Evolutionary conservation across 2,888 invertebrate genomes (phyloP).

Genomic region (Resseliella maxima): DNA sequence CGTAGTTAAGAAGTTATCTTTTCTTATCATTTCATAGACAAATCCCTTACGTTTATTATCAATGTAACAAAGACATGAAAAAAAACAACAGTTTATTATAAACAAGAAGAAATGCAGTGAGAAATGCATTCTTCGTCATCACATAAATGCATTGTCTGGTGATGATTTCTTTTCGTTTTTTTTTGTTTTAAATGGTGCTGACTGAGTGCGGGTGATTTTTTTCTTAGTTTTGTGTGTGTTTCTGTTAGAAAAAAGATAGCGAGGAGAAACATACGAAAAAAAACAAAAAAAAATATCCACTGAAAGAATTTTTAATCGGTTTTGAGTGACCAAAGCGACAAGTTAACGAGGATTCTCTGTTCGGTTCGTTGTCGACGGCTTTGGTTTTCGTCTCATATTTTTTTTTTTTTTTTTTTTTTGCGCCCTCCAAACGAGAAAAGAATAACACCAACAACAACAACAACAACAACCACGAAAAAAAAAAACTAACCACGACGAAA

Average conservation of each 20-base stretch:
- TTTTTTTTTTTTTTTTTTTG: not conserved
- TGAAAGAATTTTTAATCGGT: constrained; percentile 24
- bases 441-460: not conserved
- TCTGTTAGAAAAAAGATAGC: constrained; percentile 4
- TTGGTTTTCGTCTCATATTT: too few relatives aligned
- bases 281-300: too few relatives aligned
- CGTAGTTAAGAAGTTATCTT: not conserved
- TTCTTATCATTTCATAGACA: constrained; percentile 8
- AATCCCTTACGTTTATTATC: not conserved
- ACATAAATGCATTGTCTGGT: not conserved
- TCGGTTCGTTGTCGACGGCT: not conserved
- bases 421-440: constrained; percentile 15
- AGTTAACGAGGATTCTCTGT: constrained; percentile 18
- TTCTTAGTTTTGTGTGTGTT: not conserved
- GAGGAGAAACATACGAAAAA: not conserved
- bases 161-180: too few relatives aligned
- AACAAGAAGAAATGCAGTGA: not conserved
- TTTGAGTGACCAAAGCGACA: constrained; percentile 49
- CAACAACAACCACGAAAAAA: not conserved
- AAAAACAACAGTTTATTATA: too few relatives aligned
- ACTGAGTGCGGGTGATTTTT: not conserved
- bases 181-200: not conserved
- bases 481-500: not conserved
- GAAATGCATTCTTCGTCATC: not conserved
- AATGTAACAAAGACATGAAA: too few relatives aligned